Evolutionary conservation across 2,888 invertebrate genomes (phyloP).

Genomic region (Lithophane leautieri): DNA sequence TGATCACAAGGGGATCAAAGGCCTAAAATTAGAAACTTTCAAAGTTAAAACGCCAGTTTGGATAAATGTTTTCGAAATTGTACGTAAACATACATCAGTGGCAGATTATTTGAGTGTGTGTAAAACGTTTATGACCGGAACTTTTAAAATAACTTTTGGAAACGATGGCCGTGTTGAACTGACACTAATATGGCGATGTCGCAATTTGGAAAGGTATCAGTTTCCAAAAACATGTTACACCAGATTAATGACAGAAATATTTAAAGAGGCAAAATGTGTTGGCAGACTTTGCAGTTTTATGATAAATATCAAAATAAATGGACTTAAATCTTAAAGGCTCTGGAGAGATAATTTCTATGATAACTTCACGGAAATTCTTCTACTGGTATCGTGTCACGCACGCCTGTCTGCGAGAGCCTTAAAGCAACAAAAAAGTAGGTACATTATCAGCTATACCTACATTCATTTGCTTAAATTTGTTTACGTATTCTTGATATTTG

Average conservation of each 20-base stretch:
- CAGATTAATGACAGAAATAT: slow-evolving; percentile 7
- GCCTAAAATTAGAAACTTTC: slow-evolving; percentile 79
- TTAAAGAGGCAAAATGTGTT: not conserved
- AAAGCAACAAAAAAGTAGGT: not conserved
- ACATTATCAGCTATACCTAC: not conserved
- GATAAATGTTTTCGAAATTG: slow-evolving; percentile 83
- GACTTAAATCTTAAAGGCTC: not conserved
- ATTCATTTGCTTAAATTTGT: not conserved
- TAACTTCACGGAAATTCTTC: too few relatives aligned
- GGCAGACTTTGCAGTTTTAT: not conserved
- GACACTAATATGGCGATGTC: slow-evolving; percentile 40
- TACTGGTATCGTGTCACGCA: too few relatives aligned
- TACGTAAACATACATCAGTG: slow-evolving; percentile 78
- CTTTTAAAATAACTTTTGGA: slow-evolving; percentile 62
- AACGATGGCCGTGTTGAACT: slow-evolving; percentile 13
- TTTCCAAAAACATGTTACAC: slow-evolving; percentile 29
- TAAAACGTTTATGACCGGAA: slow-evolving; percentile 74
- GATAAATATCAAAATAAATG: not conserved
- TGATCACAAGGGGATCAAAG: slow-evolving; percentile 80
- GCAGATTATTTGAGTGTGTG: slow-evolving; percentile 69
- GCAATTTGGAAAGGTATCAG: slow-evolving; percentile 32
- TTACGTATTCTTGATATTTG: not conserved
- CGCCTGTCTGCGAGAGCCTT: too few relatives aligned
- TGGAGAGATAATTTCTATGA: too few relatives aligned
- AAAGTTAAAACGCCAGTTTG: slow-evolving; percentile 74